These are phyloP conservation scores for Chelon labrosus DNA, from an alignment of 2,797 vertebrate genomes.

Conservation along the genomic window DNA sequence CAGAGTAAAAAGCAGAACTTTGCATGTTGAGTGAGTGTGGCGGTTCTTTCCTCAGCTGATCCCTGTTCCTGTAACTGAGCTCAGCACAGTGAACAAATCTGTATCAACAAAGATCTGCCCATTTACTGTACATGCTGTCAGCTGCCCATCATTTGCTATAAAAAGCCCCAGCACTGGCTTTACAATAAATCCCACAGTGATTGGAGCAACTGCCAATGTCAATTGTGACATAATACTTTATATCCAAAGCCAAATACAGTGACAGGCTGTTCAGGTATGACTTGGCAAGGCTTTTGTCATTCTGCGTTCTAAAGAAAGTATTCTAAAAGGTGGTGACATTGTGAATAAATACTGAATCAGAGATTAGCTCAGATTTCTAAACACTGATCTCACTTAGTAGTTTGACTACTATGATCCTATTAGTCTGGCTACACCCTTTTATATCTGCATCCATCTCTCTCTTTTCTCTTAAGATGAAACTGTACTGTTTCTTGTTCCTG, in stretches of 20 bases:
- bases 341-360: slow-evolving; percentile 23
- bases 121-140: slow-evolving; percentile 35
- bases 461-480: slow-evolving; percentile 82
- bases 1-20: slow-evolving; percentile 77
- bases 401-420: slow-evolving; percentile 7
- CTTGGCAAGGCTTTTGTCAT: slow-evolving; percentile 20
- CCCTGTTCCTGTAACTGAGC: slow-evolving; percentile 78
- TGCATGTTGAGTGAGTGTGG: slow-evolving; percentile 26
- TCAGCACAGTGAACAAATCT: slow-evolving; percentile 42
- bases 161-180: slow-evolving; percentile 15
- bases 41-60: slow-evolving; percentile 65
- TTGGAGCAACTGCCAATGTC: neutral
- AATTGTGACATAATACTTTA: neutral
- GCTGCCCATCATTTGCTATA: neutral
- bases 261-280: slow-evolving; percentile 21
- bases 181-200: neutral
- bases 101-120: slow-evolving; percentile 19
- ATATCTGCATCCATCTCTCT: slow-evolving; percentile 59
- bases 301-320: slow-evolving; percentile 11
- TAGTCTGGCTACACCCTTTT: slow-evolving; percentile 18
- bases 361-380: neutral
- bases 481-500: slow-evolving; percentile 84
- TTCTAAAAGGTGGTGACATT: neutral
- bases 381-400: neutral
- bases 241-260: slow-evolving; percentile 6